Percentiles rank a stretch among this genome's conserved stretches.
These are phyloP conservation scores for Phylloscopus trochiloides DNA, from an alignment of 2,113 vertebrate species.

Conservation along the genomic window DNA sequence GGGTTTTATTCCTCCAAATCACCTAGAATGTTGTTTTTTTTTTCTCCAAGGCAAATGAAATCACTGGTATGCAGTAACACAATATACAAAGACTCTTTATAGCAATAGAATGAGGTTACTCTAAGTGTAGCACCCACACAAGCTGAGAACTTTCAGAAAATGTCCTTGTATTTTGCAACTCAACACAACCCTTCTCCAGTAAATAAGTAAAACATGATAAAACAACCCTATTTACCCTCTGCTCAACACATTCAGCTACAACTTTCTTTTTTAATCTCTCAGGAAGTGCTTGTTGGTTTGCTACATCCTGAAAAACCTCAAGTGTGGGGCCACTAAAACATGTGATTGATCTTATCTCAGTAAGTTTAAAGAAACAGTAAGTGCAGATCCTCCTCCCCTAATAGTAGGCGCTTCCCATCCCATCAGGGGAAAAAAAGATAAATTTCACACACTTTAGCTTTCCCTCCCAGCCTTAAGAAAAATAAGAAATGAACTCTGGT, in stretches of 20 bases:
- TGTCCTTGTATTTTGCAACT: background rate
- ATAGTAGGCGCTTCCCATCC: background rate
- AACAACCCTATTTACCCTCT: background rate
- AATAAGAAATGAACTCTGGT: background rate
- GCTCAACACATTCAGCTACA: background rate
- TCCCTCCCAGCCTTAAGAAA: background rate
- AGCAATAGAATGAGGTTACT: background rate
- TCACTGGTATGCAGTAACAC: background rate
- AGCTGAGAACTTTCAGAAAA: background rate
- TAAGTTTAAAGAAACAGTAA: background rate
- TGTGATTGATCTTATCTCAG: background rate
- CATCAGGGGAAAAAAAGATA: background rate
- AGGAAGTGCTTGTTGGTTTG: background rate
- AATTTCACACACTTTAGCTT: background rate
- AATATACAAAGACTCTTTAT: background rate
- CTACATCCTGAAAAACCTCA: background rate
- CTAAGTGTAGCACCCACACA: background rate
- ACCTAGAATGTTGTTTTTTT: background rate
- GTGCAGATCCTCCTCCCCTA: background rate
- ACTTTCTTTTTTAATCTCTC: background rate
- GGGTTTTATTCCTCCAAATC: background rate
- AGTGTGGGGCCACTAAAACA: background rate
- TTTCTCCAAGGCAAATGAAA: background rate
- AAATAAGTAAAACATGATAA: background rate
- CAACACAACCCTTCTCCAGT: background rate